phyloP scores from a whole-genome alignment of 2,888 invertebrate genomes.

The Agrochola macilenta region DNA sequence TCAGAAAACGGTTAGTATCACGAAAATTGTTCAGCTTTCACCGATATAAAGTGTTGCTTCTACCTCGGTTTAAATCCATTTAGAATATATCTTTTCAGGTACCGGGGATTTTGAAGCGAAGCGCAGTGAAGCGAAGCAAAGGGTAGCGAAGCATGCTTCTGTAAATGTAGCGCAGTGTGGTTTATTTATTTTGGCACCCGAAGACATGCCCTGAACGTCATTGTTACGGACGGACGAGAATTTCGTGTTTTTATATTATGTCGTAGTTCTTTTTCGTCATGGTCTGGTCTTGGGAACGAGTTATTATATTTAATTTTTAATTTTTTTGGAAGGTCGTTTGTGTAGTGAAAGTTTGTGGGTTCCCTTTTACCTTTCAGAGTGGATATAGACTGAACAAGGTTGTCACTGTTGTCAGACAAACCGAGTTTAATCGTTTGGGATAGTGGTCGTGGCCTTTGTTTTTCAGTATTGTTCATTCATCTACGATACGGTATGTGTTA shows the following conservation, averaged over 20 bases:
- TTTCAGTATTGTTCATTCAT: too few relatives aligned
- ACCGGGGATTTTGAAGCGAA: conserved; percentile 53
- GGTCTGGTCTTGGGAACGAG: neutral
- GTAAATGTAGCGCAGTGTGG: conserved; percentile 51
- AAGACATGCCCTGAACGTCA: conserved; percentile 17
- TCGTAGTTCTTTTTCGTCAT: neutral
- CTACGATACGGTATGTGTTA: too few relatives aligned
- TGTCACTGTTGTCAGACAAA: neutral
- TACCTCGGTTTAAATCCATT: conserved; percentile 65
- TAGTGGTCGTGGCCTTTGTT: neutral
- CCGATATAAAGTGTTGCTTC: conserved; percentile 62
- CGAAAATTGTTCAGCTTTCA: conserved; percentile 65
- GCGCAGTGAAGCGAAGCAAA: conserved; percentile 32
- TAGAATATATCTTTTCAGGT: conserved; percentile 67
- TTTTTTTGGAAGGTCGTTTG: neutral
- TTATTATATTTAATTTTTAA: conserved; percentile 6
- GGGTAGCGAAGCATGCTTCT: conserved; percentile 39
- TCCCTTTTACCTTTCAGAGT: neutral
- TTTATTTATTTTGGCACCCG: conserved; percentile 50
- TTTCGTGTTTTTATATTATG: conserved; percentile 23
- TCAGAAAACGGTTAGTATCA: conserved; percentile 64
- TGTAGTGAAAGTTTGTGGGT: neutral
- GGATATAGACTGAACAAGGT: neutral
- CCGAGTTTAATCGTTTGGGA: neutral
- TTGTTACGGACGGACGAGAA: conserved; percentile 17